Conservation (phyloP, 2,113 vertebrate genomes). For the Dicentrarchus labrax region DNA sequence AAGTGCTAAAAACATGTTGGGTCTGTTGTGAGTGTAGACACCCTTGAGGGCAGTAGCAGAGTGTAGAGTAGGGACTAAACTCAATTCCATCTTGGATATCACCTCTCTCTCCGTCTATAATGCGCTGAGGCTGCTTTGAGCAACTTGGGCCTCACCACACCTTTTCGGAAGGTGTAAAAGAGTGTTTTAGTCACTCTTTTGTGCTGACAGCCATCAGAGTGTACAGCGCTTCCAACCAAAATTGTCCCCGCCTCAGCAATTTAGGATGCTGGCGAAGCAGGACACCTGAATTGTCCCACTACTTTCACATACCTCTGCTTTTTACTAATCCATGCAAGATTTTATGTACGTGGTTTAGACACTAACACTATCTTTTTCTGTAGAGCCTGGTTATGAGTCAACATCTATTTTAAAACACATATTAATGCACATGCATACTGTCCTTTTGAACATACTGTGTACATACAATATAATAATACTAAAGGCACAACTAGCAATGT, state of each 20-base stretch:
- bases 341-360: background rate
- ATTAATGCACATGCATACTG: background rate
- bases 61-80: slow-evolving; percentile 41
- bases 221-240: slow-evolving; percentile 19
- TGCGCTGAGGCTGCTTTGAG: slow-evolving; percentile 61
- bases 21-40: slow-evolving; percentile 9
- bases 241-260: slow-evolving; percentile 49
- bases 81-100: slow-evolving; percentile 47
- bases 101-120: slow-evolving; percentile 41
- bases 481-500: background rate
- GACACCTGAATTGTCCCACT: slow-evolving; percentile 21
- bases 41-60: slow-evolving; percentile 40
- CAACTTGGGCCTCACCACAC: slow-evolving; percentile 28
- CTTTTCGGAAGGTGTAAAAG: slow-evolving; percentile 55
- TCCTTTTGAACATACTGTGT: background rate
- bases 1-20: slow-evolving; percentile 3
- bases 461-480: background rate
- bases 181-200: slow-evolving; percentile 55
- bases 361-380: background rate
- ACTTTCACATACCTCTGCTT: background rate
- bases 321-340: slow-evolving; percentile 18
- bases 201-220: slow-evolving; percentile 44
- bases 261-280: slow-evolving; percentile 45
- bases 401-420: background rate
- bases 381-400: background rate